Base-by-base conservation (phyloP, 1,140 invertebrate genomes). In the Platyura marginata region DNA sequence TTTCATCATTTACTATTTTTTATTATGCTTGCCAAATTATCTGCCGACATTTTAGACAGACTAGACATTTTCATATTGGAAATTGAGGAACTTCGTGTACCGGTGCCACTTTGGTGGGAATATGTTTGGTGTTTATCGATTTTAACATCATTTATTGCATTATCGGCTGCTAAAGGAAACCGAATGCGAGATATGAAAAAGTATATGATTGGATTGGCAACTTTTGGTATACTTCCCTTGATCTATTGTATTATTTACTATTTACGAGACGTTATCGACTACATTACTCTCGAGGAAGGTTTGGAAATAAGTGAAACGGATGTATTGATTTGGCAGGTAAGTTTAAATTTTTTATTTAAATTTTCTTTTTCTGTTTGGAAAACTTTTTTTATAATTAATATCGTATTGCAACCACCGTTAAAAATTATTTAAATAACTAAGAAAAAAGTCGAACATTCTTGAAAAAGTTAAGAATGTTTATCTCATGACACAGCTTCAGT, bases 31-130 rank as follows among this genome's bases (percentile, higher is more conserved):
- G 76, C 86, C 41, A 95, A 95, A 66, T 66, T 96, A 49, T 82
- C 79, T 37, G 83, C 87, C 32, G 87, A 92, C 62, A 82, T 94
- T 54, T 70, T 94, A 53, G 89, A 93, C 65, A 76, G 77, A 61
- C 70, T 92, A 53, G 88, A 92, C 63, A 83, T 94, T 61, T 93
- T 94, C 65, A 84, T 92, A 53, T 68, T 94, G 55, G 85, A 91
- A 70, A 81, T 94, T 57, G 88, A 93, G 69, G 86, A 92, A 62
- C 65, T 94, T 48, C 80, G 87, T 67, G 77, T 95, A 62, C 92
- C 91, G 50, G 79, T 83, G 67, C 49, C 56, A n/a, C 43, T 59
- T 19, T 57, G 53, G 57, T 97, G 92, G 91, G 91, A 97, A 66
- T 96, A 91, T 58, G 73, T 88, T 48, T 97, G 92, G 92, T 79